A percentile compares a stretch with the other conserved stretches of the same genome.
Conservation (phyloP, 2,113 vertebrate species). For the Callospermophilus lateralis region DNA sequence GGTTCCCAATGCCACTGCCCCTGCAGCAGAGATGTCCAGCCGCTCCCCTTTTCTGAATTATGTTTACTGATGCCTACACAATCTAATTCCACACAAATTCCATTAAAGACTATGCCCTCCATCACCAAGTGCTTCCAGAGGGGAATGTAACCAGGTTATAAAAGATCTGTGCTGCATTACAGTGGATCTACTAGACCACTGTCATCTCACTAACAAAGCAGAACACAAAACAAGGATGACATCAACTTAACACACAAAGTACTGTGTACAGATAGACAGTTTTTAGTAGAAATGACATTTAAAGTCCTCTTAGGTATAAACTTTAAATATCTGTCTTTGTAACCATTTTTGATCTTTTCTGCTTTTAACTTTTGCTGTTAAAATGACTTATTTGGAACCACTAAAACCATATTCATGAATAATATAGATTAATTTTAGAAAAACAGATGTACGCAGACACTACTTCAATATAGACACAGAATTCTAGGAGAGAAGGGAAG, state of each 20-base stretch:
- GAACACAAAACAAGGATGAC: conserved; percentile 88
- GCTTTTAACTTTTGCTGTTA: conserved; percentile 71
- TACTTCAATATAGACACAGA: not conserved
- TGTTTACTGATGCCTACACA: conserved; percentile 94
- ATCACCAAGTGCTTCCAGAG: conserved; percentile 94
- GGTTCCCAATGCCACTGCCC: conserved; percentile 88
- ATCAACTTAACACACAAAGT: conserved; percentile 89
- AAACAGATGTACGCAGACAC: not conserved
- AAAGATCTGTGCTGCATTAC: conserved; percentile 94
- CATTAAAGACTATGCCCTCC: conserved; percentile 95
- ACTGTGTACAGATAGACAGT: conserved; percentile 88
- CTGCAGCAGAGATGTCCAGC: conserved; percentile 93
- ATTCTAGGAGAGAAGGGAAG: not conserved
- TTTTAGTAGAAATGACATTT: conserved; percentile 86
- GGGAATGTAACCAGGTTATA: conserved; percentile 94
- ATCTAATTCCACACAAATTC: conserved; percentile 97
- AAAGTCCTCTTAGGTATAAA: conserved; percentile 71
- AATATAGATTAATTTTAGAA: not conserved
- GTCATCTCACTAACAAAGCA: conserved; percentile 93
- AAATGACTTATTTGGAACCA: conserved; percentile 68
- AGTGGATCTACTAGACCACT: conserved; percentile 89
- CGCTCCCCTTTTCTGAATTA: conserved; percentile 95
- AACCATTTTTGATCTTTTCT: conserved; percentile 48
- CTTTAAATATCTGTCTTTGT: conserved; percentile 66
- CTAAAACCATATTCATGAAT: conserved; percentile 65